Conservation (phyloP, 2,113 vertebrate species). For the Pygoscelis antarcticus region DNA sequence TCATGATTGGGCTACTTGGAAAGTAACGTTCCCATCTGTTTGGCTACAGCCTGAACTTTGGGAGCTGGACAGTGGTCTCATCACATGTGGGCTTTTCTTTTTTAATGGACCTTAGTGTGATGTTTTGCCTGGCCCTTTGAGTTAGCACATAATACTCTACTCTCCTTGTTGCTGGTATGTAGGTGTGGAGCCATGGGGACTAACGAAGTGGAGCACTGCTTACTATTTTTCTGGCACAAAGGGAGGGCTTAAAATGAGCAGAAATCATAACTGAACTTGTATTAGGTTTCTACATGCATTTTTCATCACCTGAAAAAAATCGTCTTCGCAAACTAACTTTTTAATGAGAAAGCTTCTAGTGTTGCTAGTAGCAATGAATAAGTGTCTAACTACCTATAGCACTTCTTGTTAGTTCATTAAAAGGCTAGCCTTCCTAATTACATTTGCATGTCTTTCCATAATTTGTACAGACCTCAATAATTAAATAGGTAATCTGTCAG, state of each 20-base stretch:
- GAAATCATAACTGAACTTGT: not conserved
- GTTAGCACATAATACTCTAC: not conserved
- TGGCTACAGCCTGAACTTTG: not conserved
- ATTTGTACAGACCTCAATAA: slow-evolving; percentile 44
- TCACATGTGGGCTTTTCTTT: not conserved
- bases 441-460: slow-evolving; percentile 21
- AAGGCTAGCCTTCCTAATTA: not conserved
- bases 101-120: not conserved
- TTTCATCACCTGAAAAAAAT: slow-evolving; percentile 35
- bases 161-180: not conserved
- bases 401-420: slow-evolving; percentile 47
- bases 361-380: slow-evolving; percentile 27
- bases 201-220: not conserved
- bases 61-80: not conserved
- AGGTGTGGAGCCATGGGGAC: not conserved
- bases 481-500: slow-evolving; percentile 38
- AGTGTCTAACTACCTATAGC: not conserved
- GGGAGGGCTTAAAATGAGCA: not conserved
- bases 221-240: not conserved
- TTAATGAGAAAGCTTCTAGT: slow-evolving; percentile 27
- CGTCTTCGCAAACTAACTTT: not conserved
- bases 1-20: not conserved
- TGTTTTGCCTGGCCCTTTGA: not conserved
- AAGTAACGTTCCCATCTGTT: not conserved
- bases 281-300: not conserved